phyloP scores from a whole-genome alignment of 2,797 vertebrate species.

The Scarus forsteni region DNA sequence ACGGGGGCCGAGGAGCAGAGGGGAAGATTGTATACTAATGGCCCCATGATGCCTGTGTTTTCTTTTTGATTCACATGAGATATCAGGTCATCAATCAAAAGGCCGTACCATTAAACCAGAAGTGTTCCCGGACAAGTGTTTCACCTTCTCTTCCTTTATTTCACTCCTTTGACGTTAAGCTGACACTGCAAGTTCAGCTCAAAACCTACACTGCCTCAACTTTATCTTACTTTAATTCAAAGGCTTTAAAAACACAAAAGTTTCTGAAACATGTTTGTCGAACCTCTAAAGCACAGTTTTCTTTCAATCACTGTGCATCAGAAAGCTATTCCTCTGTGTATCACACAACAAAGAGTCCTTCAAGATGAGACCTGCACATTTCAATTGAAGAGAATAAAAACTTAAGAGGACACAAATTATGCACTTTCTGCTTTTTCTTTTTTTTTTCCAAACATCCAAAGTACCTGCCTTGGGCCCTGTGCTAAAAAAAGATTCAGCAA shows the following conservation, averaged over 20 bases:
- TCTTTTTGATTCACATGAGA: slow-evolving; percentile 54
- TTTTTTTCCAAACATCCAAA: too few relatives aligned
- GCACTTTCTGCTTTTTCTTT: too few relatives aligned
- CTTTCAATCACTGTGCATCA: neutral
- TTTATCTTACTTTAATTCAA: neutral
- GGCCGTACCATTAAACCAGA: slow-evolving; percentile 39
- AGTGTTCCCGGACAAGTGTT: slow-evolving; percentile 25
- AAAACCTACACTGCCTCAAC: slow-evolving; percentile 3
- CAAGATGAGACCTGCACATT: neutral
- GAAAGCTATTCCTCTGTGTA: neutral
- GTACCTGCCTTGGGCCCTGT: too few relatives aligned
- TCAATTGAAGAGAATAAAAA: too few relatives aligned
- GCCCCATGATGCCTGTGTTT: slow-evolving; percentile 58
- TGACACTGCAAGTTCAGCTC: slow-evolving; percentile 26
- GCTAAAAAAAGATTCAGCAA: too few relatives aligned
- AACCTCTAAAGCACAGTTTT: neutral
- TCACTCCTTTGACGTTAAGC: slow-evolving; percentile 33
- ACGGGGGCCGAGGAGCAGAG: slow-evolving; percentile 61
- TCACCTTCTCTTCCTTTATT: slow-evolving; percentile 33
- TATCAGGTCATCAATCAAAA: slow-evolving; percentile 65
- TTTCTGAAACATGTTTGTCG: neutral
- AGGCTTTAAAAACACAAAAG: neutral
- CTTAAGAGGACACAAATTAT: neutral
- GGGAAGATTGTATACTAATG: slow-evolving; percentile 76
- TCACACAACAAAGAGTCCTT: slow-evolving; percentile 1